phyloP scores from a whole-genome alignment of 2,888 invertebrate species.

The Adineta ricciae region DNA sequence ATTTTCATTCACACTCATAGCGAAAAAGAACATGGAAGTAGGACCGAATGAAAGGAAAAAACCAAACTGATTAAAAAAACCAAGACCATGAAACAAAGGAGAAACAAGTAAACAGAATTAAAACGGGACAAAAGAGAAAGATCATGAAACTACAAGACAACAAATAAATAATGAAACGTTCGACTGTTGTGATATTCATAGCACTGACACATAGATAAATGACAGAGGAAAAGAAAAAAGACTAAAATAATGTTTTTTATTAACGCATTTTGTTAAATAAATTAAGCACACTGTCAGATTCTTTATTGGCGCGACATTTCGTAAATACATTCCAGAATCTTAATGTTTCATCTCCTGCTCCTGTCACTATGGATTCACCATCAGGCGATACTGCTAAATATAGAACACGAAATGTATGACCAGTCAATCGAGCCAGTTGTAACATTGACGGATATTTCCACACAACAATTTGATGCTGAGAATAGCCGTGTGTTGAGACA shows the following conservation, averaged over 20 bases:
- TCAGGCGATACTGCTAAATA: conserved; percentile 89
- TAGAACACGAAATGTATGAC: conserved; percentile 86
- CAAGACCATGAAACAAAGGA: no score
- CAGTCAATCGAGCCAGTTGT: conserved; percentile 89
- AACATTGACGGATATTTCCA: conserved; percentile 97
- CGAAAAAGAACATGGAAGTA: no score
- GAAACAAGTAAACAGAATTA: no score
- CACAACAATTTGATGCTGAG: conserved; percentile 92
- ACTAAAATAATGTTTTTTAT: neutral
- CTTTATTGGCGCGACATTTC: conserved; percentile 67
- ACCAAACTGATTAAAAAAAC: no score
- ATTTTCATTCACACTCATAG: no score
- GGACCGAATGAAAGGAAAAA: no score
- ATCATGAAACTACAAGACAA: no score
- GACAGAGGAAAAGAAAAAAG: no score
- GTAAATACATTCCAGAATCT: conserved; percentile 98
- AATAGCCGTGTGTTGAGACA: conserved; percentile 77
- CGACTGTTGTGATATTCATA: no score
- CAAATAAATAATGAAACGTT: no score
- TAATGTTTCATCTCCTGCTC: conserved; percentile 93
- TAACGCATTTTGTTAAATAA: neutral
- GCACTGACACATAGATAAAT: no score
- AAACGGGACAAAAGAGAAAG: no score
- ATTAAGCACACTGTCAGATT: neutral
- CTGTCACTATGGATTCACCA: conserved; percentile 95